Evolutionary conservation across 2,797 vertebrate genomes (phyloP).

Genomic region (Channa striata): DNA sequence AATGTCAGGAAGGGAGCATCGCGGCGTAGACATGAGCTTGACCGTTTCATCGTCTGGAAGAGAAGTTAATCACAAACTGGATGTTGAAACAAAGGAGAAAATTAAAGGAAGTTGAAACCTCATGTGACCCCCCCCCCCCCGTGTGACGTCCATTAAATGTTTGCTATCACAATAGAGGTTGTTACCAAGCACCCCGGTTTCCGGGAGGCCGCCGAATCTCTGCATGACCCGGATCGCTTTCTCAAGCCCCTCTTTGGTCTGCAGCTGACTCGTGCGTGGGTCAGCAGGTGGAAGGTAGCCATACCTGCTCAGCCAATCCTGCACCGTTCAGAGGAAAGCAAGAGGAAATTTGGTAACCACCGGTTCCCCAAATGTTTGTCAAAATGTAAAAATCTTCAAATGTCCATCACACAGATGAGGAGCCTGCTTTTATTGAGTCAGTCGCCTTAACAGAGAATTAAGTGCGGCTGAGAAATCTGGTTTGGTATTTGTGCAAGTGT

Average conservation of each 20-base stretch:
- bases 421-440: constrained; percentile 12
- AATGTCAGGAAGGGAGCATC: constrained; percentile 92
- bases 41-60: constrained; percentile 68
- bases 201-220: constrained; percentile 86
- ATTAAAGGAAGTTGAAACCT: not conserved
- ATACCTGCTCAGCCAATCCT: constrained; percentile 94
- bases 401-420: not conserved
- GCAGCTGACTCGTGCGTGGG: constrained; percentile 85
- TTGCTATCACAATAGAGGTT: too few species aligned
- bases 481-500: not conserved
- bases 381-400: too few species aligned
- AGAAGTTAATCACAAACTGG: constrained; percentile 19
- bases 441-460: too few species aligned
- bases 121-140: not conserved
- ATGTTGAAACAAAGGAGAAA: constrained; percentile 22
- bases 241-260: constrained; percentile 84
- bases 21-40: constrained; percentile 85
- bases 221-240: constrained; percentile 90
- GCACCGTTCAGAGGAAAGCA: not conserved
- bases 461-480: not conserved
- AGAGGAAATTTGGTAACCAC: not conserved
- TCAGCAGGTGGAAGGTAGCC: constrained; percentile 90
- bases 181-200: constrained; percentile 88
- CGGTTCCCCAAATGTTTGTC: not conserved
- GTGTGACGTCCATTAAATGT: too few species aligned